Conservation (phyloP, 2,888 invertebrate genomes). For the Andrena chrysosceles region DNA sequence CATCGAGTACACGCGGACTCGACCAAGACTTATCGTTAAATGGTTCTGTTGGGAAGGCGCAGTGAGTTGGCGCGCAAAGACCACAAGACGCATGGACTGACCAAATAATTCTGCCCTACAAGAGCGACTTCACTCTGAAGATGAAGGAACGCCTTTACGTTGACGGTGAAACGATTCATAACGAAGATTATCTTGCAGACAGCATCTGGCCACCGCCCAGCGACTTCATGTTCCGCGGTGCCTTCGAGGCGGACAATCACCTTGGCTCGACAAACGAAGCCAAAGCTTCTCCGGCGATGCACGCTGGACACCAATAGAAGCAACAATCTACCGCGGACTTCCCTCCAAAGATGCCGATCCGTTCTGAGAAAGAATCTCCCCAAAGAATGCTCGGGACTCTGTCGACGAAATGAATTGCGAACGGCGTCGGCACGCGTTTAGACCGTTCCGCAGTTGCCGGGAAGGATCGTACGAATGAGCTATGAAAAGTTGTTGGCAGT, state of each 20-base stretch:
- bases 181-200: constrained; percentile 68
- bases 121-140: constrained; percentile 16
- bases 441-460: constrained; percentile 4
- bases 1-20: no score
- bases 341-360: no score
- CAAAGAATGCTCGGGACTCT: background rate
- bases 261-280: background rate
- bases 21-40: no score
- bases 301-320: background rate
- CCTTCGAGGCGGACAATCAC: constrained; percentile 50
- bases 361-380: no score
- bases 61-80: background rate
- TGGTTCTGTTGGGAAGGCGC: background rate
- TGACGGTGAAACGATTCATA: constrained; percentile 9
- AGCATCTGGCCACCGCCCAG: constrained; percentile 76
- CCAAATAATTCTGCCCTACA: constrained; percentile 38
- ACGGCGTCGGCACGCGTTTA: background rate
- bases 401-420: background rate
- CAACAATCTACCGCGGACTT: background rate
- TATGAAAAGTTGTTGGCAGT: constrained; percentile 62
- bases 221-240: constrained; percentile 69
- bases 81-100: constrained; percentile 31
- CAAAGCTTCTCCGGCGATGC: background rate
- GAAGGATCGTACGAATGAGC: constrained; percentile 40
- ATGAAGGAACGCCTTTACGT: constrained; percentile 29